A percentile compares a stretch with the other conserved stretches of the same genome.
phyloP scores from a whole-genome alignment of 2,113 vertebrate species.

The Coptodon rendalli region DNA sequence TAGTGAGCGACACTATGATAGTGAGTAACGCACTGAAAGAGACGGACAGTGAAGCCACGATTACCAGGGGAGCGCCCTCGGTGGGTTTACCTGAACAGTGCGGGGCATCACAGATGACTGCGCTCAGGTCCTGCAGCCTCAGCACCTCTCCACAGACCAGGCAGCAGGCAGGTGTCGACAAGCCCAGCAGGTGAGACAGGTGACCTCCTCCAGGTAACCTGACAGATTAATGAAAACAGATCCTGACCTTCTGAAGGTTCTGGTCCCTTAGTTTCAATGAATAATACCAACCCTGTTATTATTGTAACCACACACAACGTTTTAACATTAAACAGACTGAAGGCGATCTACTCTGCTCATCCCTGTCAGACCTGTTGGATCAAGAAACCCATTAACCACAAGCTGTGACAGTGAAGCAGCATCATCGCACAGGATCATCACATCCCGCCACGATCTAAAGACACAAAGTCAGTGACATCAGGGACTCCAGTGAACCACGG shows the following conservation, averaged over 20 bases:
- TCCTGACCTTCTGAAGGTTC: not conserved
- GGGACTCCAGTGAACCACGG: rapidly evolving
- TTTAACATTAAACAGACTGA: not conserved
- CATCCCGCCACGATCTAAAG: not conserved
- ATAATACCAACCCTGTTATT: not conserved
- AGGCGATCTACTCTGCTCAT: rapidly evolving
- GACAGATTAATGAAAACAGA: not conserved
- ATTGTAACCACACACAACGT: not conserved
- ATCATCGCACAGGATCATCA: not conserved
- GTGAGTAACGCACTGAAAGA: not conserved
- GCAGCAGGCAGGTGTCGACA: constrained; percentile 48
- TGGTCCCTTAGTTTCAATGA: not conserved
- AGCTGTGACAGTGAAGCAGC: not conserved
- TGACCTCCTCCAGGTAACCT: constrained; percentile 45
- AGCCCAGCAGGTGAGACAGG: constrained; percentile 39
- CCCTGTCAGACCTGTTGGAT: not conserved
- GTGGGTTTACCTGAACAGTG: constrained; percentile 71
- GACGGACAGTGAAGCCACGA: rapidly evolving
- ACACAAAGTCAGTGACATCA: not conserved
- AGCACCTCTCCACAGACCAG: constrained; percentile 66
- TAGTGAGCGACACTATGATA: not conserved
- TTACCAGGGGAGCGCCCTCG: not conserved
- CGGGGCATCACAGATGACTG: constrained; percentile 61
- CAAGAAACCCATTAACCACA: not conserved
- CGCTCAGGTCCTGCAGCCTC: not conserved